A percentile compares a stretch with the other conserved stretches of the same genome.
phyloP scores from a whole-genome alignment of 2,888 invertebrate genomes.

The Lathronympha strigana region DNA sequence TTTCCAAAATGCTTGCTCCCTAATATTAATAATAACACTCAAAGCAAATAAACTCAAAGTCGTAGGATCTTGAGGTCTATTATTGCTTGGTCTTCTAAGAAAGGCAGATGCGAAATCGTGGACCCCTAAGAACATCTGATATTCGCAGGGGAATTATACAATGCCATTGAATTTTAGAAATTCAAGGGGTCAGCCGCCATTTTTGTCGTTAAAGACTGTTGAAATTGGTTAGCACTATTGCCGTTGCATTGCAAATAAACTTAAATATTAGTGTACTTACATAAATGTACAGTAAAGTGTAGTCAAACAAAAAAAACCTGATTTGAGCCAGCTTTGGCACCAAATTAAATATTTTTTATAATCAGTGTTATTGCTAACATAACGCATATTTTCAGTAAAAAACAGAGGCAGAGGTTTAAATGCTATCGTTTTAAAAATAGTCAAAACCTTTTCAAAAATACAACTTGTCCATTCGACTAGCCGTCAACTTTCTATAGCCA shows the following conservation, averaged over 20 bases:
- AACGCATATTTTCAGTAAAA: too few relatives aligned
- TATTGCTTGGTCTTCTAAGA: background rate
- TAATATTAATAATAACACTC: background rate
- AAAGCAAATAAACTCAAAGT: background rate
- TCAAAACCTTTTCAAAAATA: too few relatives aligned
- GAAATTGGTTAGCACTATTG: background rate
- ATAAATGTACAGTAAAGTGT: too few relatives aligned
- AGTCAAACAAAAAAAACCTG: too few relatives aligned
- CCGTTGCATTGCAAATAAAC: background rate
- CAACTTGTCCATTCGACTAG: too few relatives aligned
- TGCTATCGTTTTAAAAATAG: too few relatives aligned
- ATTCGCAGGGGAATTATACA: slow-evolving; percentile 23
- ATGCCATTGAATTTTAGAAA: slow-evolving; percentile 14
- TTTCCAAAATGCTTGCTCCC: background rate
- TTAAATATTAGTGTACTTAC: too few relatives aligned
- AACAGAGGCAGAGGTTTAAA: too few relatives aligned
- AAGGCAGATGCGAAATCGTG: slow-evolving; percentile 21
- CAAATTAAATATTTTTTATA: too few relatives aligned
- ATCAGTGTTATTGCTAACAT: too few relatives aligned
- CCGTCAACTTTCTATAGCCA: background rate
- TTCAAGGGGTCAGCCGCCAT: background rate
- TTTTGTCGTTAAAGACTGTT: background rate
- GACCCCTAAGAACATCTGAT: slow-evolving; percentile 6
- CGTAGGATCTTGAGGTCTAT: background rate
- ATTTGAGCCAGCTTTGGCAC: too few relatives aligned